Conservation (phyloP, 2,888 invertebrate genomes). For the Ypsolopha scabrella region DNA sequence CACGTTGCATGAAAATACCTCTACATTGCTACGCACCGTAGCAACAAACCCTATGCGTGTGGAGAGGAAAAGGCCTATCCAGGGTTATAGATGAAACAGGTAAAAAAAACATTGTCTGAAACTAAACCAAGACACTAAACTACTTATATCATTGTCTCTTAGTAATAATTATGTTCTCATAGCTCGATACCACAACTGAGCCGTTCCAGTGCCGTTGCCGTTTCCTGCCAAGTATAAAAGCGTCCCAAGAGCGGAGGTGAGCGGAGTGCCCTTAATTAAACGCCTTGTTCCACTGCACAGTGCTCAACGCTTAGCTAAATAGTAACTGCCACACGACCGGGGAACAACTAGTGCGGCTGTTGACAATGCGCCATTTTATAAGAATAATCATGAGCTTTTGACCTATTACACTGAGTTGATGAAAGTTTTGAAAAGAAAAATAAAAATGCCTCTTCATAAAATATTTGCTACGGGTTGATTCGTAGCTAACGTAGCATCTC, state of each 20-base stretch:
- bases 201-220: background rate
- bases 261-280: slow-evolving; percentile 64
- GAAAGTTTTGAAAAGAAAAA: background rate
- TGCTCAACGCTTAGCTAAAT: slow-evolving; percentile 38
- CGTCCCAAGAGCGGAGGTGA: slow-evolving; percentile 25
- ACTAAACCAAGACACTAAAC: no score
- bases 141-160: no score
- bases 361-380: slow-evolving; percentile 1
- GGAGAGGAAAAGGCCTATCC: no score
- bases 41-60: no score
- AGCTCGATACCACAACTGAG: background rate
- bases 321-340: slow-evolving; percentile 26
- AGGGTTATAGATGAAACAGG: no score
- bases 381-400: background rate
- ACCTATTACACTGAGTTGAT: background rate
- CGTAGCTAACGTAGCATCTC: no score
- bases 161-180: no score
- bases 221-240: background rate
- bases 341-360: background rate
- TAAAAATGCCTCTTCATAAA: no score
- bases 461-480: no score
- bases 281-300: slow-evolving; percentile 36
- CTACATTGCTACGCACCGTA: no score
- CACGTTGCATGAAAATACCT: background rate
- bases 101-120: no score